A percentile compares a stretch with the other conserved stretches of the same genome.
phyloP scores from a whole-genome alignment of 1,140 invertebrate species.

The Zaprionus ornatus region DNA sequence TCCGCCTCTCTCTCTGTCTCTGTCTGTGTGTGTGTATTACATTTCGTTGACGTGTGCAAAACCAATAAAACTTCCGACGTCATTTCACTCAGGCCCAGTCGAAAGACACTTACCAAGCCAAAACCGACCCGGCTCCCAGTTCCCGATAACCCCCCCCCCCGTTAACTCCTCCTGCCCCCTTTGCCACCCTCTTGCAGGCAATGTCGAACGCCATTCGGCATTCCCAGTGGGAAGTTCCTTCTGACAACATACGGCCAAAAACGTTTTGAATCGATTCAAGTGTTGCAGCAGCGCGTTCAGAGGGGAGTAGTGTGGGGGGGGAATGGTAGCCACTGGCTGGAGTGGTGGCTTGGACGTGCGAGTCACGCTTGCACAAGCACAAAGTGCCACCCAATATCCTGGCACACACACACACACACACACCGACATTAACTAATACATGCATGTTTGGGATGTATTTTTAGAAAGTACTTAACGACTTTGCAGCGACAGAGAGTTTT shows the following conservation, averaged over 20 bases:
- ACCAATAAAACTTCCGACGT: constrained; percentile 81
- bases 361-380: constrained; percentile 62
- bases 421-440: constrained; percentile 43
- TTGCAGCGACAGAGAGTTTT: constrained; percentile 40
- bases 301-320: background rate
- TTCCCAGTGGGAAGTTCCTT: constrained; percentile 51
- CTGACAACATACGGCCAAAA: constrained; percentile 53
- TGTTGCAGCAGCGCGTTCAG: constrained; percentile 48
- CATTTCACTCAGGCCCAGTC: constrained; percentile 67
- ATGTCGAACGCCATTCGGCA: constrained; percentile 8
- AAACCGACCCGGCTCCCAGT: background rate
- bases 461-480: constrained; percentile 79
- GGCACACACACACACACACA: constrained; percentile 38
- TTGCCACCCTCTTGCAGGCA: background rate
- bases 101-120: constrained; percentile 37
- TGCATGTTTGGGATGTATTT: constrained; percentile 66
- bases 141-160: background rate
- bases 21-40: constrained; percentile 52
- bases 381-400: constrained; percentile 61
- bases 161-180: background rate
- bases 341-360: constrained; percentile 48
- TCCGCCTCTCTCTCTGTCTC: background rate
- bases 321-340: background rate
- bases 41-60: constrained; percentile 81
- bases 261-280: constrained; percentile 75